phyloP scores from a whole-genome alignment of 92 coral and sea anemone genomes.

The Palythoa grandis region DNA sequence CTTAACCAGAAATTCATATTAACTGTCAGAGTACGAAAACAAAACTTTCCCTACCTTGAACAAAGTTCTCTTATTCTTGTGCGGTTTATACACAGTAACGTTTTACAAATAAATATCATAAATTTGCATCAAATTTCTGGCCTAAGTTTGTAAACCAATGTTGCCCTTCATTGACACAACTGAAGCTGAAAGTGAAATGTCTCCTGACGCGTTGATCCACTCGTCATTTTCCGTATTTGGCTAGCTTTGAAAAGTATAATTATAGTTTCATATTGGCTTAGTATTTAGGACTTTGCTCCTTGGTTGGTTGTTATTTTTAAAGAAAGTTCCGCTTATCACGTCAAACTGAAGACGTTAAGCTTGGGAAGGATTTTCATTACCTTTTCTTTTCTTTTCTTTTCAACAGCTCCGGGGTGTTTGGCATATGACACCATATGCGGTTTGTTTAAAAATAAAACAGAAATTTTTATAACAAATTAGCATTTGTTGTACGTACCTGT shows the following conservation, averaged over 20 bases:
- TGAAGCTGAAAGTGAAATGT: slow-evolving; percentile 24
- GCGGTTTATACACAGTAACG: background rate
- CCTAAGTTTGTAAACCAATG: background rate
- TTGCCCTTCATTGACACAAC: background rate
- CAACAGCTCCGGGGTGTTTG: background rate
- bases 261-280: background rate
- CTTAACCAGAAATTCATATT: background rate
- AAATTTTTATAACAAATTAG: background rate
- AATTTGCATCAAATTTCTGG: background rate
- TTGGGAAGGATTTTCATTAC: background rate
- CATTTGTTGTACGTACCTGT: slow-evolving; percentile 26
- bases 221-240: slow-evolving; percentile 26
- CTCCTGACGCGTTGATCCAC: slow-evolving; percentile 2
- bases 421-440: background rate
- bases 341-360: too few species aligned
- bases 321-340: background rate
- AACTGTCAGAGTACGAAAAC: background rate
- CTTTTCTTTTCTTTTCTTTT: background rate
- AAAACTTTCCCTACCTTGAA: background rate
- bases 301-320: background rate
- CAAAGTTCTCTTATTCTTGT: background rate
- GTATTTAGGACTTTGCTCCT: background rate
- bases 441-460: background rate
- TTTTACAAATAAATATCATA: background rate
- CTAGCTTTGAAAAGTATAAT: background rate